These are phyloP conservation scores for Odontomyia ornata DNA, from an alignment of 2,888 invertebrate genomes.

Conservation along the genomic window DNA sequence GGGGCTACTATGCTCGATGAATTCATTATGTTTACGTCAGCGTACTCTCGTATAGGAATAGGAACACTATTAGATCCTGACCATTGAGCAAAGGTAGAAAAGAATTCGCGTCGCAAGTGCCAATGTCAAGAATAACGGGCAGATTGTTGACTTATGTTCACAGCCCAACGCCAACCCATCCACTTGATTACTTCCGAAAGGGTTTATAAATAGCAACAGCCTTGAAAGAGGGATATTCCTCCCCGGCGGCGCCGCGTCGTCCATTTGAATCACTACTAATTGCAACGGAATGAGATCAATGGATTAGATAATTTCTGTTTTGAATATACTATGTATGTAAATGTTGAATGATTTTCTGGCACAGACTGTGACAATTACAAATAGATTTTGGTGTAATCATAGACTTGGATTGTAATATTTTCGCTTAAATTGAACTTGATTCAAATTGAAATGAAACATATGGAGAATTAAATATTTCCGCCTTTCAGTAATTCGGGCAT, in stretches of 20 bases:
- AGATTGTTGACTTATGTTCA: slow-evolving; percentile 6
- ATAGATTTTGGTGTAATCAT: not conserved
- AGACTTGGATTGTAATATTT: not conserved
- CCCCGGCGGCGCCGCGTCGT: too few species aligned
- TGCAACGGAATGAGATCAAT: not conserved
- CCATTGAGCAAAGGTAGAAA: not conserved
- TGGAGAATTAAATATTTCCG: not conserved
- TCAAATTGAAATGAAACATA: not conserved
- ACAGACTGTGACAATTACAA: slow-evolving; percentile 8
- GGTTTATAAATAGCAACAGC: not conserved
- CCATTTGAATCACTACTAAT: not conserved
- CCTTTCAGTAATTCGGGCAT: too few species aligned
- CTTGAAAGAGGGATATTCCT: not conserved
- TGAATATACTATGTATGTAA: not conserved
- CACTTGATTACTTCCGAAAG: slow-evolving; percentile 7
- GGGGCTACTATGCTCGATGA: not conserved
- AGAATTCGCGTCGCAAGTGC: not conserved
- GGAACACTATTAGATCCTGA: not conserved
- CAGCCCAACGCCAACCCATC: not conserved
- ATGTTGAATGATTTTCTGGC: not conserved
- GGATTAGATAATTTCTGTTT: not conserved
- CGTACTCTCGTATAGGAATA: too few species aligned
- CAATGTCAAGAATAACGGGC: slow-evolving; percentile 2
- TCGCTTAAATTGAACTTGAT: not conserved
- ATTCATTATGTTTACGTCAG: not conserved